Base-by-base conservation (phyloP, 2,113 vertebrate species). In the Barbus barbus region DNA sequence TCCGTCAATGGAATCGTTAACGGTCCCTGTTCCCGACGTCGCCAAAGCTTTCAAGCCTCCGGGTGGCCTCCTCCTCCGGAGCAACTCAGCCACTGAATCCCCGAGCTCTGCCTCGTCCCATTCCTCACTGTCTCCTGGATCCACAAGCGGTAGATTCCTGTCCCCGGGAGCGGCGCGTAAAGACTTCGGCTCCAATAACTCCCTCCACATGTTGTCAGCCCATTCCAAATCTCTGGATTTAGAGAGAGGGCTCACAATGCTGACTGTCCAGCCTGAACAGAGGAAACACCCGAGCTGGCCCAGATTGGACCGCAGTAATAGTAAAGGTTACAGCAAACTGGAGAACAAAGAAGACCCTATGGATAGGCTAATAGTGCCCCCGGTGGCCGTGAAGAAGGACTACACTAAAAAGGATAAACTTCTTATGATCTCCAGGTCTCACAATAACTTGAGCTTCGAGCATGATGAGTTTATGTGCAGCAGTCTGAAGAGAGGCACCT, bases 231-330 rank as follows among this genome's bases (percentile, higher is more conserved):
- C 98, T 36, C 91, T 99, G 92, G 98, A 99, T 89, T 94, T 99
- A 90, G 98, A 99, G 67, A 93, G 96, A 12, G 87, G 95, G 44
- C 92, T 92, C 0, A 95, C 95, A 46, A 96, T 92, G 0, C 95
- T 99, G 3, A 97, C 96, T 3, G 98, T 99, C 61, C 96, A 95
- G 78, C 93, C 94, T 0, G 97, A 99, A 48, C 97, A 98, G 89
- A 92, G 96, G 86, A 99, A 98, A 71, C 98, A 99, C 85, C 97
- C 97, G 22, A 99, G 98, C 84, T 99, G 98, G 98, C 97, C 98
- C 36, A 94, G 98, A 46, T 92, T 99, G 65, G 97, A 99, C 91
- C 94, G 97, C 13, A 98, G 96, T 94, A 98, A 97, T 92, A 97
- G 96, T 82, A 99, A 98, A 91, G 98, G 98, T 2, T 99, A 99